Base-by-base conservation (phyloP, 1,140 invertebrate genomes). In the Drosophila carrolli region DNA sequence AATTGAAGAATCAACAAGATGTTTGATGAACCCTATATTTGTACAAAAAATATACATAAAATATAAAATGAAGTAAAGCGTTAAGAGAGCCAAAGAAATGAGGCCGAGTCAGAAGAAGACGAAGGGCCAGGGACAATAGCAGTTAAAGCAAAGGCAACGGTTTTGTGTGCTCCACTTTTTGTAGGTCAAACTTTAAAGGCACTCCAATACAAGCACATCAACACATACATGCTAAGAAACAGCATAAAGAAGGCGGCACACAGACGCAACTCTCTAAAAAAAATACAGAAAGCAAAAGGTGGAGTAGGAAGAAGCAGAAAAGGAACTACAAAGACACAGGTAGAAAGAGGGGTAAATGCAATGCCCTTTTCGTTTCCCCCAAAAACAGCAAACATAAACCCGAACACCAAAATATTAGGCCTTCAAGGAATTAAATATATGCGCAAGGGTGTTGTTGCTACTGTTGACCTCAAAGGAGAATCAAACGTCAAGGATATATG, bases 181-280 rank as follows among this genome's bases (percentile, higher is more conserved):
- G 78, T 80, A 84, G 81, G 81, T 84, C 81, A 78, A 75, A 78
- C 65, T 75, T 83, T 76, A 83, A 83, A 66, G 58, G 50, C 63
- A 68, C 61, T 59, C 43, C 38, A 70, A 73, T 58, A 76, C 55
- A 79, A 38, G 54, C 55, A 43, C 38, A 54, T 14, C 60, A 61
- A 41, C 41, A 53, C 46, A 41, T 14, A 53, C 37, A 48, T 67
- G 38, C 66, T 44, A 23, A 47, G n/a, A 41, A 68, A 23, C 47
- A 74, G 46, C 62, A 62, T 58, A 75, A 59, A 79, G 51, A 74
- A 71, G 41, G 53, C 71, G 48, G 65, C 63, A 68, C 60, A 75
- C 41, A 75, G 41, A 57, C 65, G 50, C 7, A 27, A 23, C 61
- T 50, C 67, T 56, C 32, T 38, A 16, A 29, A 43, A 57, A 50